Conservation (phyloP, 2,113 vertebrate species). For the Mesembrinibis cayennensis region DNA sequence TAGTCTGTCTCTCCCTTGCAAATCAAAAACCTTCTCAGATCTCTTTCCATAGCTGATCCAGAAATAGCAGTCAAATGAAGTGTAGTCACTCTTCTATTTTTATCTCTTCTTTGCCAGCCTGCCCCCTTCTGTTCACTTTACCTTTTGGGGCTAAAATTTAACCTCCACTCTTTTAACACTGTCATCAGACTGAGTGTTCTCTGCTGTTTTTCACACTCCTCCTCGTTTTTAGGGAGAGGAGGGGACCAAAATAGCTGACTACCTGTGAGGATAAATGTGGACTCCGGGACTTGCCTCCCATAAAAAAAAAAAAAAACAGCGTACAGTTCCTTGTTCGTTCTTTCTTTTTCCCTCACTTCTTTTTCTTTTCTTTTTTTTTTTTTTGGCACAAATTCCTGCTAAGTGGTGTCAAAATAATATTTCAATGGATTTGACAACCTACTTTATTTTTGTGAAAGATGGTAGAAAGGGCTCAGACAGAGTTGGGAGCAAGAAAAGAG, state of each 20-base stretch:
- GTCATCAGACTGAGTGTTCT: background rate
- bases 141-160: background rate
- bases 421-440: background rate
- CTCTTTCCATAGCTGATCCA: slow-evolving; percentile 2
- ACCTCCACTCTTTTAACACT: background rate
- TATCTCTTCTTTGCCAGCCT: background rate
- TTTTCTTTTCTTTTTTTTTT: background rate
- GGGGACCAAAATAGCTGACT: background rate
- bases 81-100: slow-evolving; percentile 46
- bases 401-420: background rate
- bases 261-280: background rate
- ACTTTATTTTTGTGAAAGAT: background rate
- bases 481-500: background rate
- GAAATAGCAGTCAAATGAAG: slow-evolving; percentile 45
- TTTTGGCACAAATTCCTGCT: background rate
- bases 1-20: background rate
- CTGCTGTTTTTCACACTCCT: background rate
- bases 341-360: background rate
- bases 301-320: background rate
- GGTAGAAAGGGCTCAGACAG: background rate
- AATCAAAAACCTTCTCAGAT: background rate
- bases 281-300: background rate
- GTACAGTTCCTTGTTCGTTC: background rate
- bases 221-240: background rate
- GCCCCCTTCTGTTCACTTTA: slow-evolving; percentile 25